Conservation (phyloP, 2,888 invertebrate genomes). For the Tetrapedia diversipes region DNA sequence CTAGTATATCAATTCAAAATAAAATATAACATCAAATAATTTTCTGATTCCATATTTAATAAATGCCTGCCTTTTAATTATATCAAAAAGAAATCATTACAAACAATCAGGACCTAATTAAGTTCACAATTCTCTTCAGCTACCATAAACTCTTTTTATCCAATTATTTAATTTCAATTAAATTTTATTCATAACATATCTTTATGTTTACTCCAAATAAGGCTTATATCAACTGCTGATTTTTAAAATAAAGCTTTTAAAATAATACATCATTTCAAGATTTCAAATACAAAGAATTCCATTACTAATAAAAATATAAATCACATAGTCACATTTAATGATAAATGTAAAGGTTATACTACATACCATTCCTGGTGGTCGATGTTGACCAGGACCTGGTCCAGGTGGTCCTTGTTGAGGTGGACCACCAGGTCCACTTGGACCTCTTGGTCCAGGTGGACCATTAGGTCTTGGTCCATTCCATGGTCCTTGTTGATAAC, state of each 20-base stretch:
- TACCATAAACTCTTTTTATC: neutral
- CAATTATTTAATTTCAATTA: neutral
- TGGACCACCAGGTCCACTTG: constrained; percentile 85
- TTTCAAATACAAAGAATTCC: neutral
- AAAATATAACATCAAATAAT: constrained; percentile 18
- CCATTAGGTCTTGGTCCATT: constrained; percentile 85
- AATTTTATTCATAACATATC: no score
- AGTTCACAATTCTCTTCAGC: neutral
- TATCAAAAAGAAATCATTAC: neutral
- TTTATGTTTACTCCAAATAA: neutral
- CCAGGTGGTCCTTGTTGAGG: constrained; percentile 85
- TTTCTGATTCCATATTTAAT: neutral
- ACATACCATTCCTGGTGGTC: constrained; percentile 85
- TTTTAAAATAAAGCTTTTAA: neutral
- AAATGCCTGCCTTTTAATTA: neutral
- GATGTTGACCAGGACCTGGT: constrained; percentile 83
- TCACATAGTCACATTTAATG: neutral
- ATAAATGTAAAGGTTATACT: neutral
- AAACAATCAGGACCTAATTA: neutral
- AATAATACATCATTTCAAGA: neutral
- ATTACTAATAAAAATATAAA: neutral
- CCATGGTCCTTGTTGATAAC: constrained; percentile 86
- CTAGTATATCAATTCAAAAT: constrained; percentile 19
- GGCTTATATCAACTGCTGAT: neutral
- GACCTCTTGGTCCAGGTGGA: constrained; percentile 84